Conservation (phyloP, 1,140 invertebrate species). For the Adoxophyes honmai region DNA sequence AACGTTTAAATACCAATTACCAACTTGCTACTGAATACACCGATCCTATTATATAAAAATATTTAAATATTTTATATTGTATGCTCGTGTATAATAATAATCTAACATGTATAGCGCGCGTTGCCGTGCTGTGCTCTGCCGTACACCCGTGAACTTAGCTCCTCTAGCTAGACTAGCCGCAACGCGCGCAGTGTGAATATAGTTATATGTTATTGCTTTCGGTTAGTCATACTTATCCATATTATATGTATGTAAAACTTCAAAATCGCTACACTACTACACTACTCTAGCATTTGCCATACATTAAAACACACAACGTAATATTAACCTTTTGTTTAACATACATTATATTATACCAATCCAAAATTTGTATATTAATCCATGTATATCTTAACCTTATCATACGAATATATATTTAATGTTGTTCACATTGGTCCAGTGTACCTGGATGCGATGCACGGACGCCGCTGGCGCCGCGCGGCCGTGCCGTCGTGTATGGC, state of each 20-base stretch:
- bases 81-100: constrained; percentile 61
- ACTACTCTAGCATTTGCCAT: constrained; percentile 71
- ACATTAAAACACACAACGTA: constrained; percentile 71
- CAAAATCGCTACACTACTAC: constrained; percentile 72
- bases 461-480: constrained; percentile 33
- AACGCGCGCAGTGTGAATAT: constrained; percentile 59
- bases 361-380: constrained; percentile 72
- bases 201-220: constrained; percentile 70
- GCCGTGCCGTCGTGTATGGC: constrained; percentile 56
- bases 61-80: constrained; percentile 59
- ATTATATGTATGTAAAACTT: constrained; percentile 71
- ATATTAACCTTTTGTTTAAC: constrained; percentile 51
- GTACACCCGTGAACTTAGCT: too few relatives aligned
- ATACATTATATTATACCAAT: constrained; percentile 68
- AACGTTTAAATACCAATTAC: constrained; percentile 63
- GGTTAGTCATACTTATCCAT: constrained; percentile 66
- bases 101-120: constrained; percentile 51
- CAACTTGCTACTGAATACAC: constrained; percentile 69
- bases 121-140: constrained; percentile 36
- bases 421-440: constrained; percentile 65
- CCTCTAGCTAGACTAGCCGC: constrained; percentile 23
- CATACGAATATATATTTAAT: constrained; percentile 45
- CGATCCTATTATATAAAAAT: constrained; percentile 74
- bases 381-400: constrained; percentile 67
- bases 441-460: constrained; percentile 53